Base-by-base conservation (phyloP, 2,888 invertebrate genomes). In the Pomacea canaliculata region DNA sequence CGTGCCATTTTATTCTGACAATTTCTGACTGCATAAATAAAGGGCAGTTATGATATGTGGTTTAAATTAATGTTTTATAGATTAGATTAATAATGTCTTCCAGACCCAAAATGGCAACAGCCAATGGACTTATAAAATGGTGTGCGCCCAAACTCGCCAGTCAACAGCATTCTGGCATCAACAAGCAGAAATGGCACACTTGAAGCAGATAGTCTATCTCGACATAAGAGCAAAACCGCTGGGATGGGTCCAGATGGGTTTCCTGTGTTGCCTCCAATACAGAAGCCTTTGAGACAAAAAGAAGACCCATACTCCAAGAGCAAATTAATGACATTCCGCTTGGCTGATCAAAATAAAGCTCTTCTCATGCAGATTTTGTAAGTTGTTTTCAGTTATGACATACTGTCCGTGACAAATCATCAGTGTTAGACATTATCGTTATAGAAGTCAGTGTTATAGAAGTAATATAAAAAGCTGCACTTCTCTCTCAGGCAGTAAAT, bases 301-400 rank as follows among this genome's bases (percentile, higher is more conserved):
- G 86, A 88, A 56, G 90, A 90, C 74, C 89, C 89, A 10, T 90
- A 88, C 81, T 88, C 87, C 23, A 88, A 89, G 77, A 90, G 89
- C 79, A 88, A 87, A 80, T 84, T 90, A 75, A 86, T 90, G 88
- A 88, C 84, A 19, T 90, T 87, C 81, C 84, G 90, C 76, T 81
- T 90, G 77, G 88, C 89, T n/a, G 86, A 88, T 70, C 86, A 89
- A 79, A 88, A 89, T 78, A 87, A 90, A 78, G 86, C 84, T 9
- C 79, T 89, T 71, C 83, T 91, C 48, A 87, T 88, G 85, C 83
- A 89, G 73, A 90, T 90, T 49, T 84, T 91, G 91, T 90, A 85
- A 85, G 88, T 84, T 71, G 51, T 56, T 23, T 51, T 51, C 51
- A 13, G 51, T 51, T 51, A 51, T 51, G 12, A 51, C 13, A 23